phyloP scores from a whole-genome alignment of 92 coral and sea anemone species.

The Galaxea fascicularis region DNA sequence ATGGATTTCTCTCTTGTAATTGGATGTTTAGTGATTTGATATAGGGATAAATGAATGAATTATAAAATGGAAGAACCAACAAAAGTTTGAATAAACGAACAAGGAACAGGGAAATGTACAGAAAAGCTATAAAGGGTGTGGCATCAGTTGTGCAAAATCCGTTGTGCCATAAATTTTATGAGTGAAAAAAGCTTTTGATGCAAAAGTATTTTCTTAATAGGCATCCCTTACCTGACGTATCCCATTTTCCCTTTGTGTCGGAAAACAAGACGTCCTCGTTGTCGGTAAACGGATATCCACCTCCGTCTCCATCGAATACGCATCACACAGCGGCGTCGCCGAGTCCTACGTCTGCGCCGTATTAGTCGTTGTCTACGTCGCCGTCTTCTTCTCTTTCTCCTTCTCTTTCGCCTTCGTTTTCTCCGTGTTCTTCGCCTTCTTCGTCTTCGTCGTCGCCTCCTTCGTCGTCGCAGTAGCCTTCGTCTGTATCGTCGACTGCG shows the following conservation, averaged over 20 bases:
- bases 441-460: slow-evolving; percentile 22
- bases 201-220: too few species aligned
- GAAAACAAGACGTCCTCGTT: not conserved
- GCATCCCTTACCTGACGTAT: slow-evolving; percentile 4
- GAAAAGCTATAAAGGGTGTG: not conserved
- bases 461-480: slow-evolving; percentile 23
- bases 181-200: not conserved
- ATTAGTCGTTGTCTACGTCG: slow-evolving; percentile 13
- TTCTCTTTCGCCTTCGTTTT: slow-evolving; percentile 9
- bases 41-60: not conserved
- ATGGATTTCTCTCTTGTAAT: not conserved
- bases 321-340: slow-evolving; percentile 31
- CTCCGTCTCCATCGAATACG: slow-evolving; percentile 25
- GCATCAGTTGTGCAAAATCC: not conserved
- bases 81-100: too few species aligned
- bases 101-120: too few species aligned
- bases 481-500: slow-evolving; percentile 34
- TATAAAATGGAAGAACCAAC: not conserved
- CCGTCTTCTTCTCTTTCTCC: slow-evolving; percentile 14
- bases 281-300: slow-evolving; percentile 12
- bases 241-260: not conserved
- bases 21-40: not conserved
- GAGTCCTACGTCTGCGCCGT: slow-evolving; percentile 12
- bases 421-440: slow-evolving; percentile 12
- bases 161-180: too few species aligned